Evolutionary conservation across 2,797 vertebrate genomes (phyloP).

Genomic region (Acropternis orthonyx): DNA sequence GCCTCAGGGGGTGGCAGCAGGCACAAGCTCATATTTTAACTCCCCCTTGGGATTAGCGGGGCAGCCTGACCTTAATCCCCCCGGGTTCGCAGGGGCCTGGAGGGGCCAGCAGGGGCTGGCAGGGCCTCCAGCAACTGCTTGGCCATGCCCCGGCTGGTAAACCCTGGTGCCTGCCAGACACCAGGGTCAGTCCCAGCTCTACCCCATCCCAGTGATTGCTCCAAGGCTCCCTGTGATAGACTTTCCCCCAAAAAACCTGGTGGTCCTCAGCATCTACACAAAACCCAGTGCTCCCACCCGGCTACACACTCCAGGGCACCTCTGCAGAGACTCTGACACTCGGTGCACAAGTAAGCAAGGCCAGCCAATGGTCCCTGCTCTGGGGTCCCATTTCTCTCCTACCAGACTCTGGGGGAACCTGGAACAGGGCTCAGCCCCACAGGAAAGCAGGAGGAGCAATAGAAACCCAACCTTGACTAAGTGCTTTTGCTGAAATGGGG

Average conservation of each 20-base stretch:
- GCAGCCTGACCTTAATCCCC: conserved; percentile 52
- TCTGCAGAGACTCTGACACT: neutral
- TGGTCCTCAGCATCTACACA: rapidly evolving
- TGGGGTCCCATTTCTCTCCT: neutral
- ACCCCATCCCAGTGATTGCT: neutral
- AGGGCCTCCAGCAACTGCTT: neutral
- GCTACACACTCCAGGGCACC: neutral
- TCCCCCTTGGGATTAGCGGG: neutral
- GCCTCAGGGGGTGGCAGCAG: rapidly evolving
- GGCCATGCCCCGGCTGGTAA: rapidly evolving
- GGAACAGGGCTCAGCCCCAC: rapidly evolving
- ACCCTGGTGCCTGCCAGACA: neutral
- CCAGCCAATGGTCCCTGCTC: neutral
- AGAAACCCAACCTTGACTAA: neutral
- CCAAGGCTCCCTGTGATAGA: neutral
- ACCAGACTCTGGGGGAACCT: neutral
- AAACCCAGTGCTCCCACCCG: rapidly evolving
- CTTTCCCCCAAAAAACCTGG: rapidly evolving
- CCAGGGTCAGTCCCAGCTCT: neutral
- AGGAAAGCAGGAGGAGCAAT: rapidly evolving
- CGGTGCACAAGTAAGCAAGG: neutral
- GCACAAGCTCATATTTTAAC: neutral
- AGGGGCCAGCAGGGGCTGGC: neutral
- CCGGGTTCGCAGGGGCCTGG: neutral
- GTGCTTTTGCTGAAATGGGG: neutral